These are phyloP conservation scores for Phoeniculus purpureus DNA, from an alignment of 2,797 vertebrate species.

Conservation along the genomic window DNA sequence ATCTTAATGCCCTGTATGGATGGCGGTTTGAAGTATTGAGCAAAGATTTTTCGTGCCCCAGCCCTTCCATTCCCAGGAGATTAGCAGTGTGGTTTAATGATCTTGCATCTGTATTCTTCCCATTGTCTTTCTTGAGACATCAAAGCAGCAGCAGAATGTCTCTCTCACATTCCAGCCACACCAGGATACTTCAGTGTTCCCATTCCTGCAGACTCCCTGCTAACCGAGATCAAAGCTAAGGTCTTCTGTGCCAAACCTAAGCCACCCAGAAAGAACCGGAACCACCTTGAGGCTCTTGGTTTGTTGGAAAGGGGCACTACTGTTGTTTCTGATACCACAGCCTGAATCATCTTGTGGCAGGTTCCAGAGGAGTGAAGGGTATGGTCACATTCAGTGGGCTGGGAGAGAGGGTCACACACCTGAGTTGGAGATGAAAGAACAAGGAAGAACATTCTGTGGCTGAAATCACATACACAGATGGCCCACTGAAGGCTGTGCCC, in stretches of 20 bases:
- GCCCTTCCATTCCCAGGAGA: neutral
- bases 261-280: constrained; percentile 28
- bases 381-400: neutral
- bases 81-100: constrained; percentile 38
- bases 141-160: constrained; percentile 35
- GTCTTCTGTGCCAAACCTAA: constrained; percentile 31
- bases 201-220: constrained; percentile 20
- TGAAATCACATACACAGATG: neutral
- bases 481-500: neutral
- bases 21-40: neutral
- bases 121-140: constrained; percentile 49
- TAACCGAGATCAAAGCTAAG: constrained; percentile 68
- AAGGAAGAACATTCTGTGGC: neutral
- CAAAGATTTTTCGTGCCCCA: neutral
- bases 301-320: constrained; percentile 31
- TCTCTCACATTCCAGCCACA: constrained; percentile 43
- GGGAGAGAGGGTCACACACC: neutral
- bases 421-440: neutral
- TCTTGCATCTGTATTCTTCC: constrained; percentile 47
- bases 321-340: neutral
- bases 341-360: neutral
- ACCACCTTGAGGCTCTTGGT: constrained; percentile 8
- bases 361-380: neutral
- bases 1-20: neutral
- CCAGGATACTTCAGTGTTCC: constrained; percentile 20